Evolutionary conservation across 2,113 vertebrate species (phyloP), one percentile per base, ranked within the genome.

Genomic region (Syngnathoides biaculeatus): DNA sequence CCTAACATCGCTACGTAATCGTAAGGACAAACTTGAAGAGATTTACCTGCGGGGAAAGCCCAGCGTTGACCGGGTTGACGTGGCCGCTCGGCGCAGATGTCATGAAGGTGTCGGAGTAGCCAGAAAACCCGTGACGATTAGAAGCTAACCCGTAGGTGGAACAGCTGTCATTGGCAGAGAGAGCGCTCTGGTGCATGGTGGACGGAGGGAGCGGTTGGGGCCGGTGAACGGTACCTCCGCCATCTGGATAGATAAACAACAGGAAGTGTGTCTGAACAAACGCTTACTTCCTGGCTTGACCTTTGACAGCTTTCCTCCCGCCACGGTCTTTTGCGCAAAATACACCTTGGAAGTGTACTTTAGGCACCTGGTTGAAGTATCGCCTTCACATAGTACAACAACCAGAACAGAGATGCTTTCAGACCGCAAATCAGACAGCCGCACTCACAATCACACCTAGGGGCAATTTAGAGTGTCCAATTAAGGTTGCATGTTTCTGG

Each of bases 81-180:
- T 97, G 95, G 89, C 95, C 96, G 85, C 91, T 90, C 2, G 94
- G 92, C 0, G 93, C 78, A 0, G 94, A 92, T 72, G 92, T 95
- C 93, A 99, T 97, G 90, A 99, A 99, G 77, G 92, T 93, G 87
- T 99, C 97, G 0, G 96, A 94, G 88, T 99, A 99, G 91, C 93
- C 95, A 88, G 95, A 95, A 90, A 99, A 99, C 77, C 95, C 64
- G 65, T 98, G 96, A 14, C 96, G 93, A 57, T 90, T 92, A 59
- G 92, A 89, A 22, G 92, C 61, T 69, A 98, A 91, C 24, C 95
- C 94, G 0, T 98, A 98, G 67, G 94, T 94, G 0, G 95, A 92
- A 85, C 92, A 63, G 50, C 85, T 91, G 82, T 97, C 96, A 0
- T 89, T 90, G 0, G 89, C 90, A 0, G 94, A 91, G 12, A 97